These are phyloP conservation scores for Idaea biselata DNA, from an alignment of 2,888 invertebrate genomes.

Conservation along the genomic window DNA sequence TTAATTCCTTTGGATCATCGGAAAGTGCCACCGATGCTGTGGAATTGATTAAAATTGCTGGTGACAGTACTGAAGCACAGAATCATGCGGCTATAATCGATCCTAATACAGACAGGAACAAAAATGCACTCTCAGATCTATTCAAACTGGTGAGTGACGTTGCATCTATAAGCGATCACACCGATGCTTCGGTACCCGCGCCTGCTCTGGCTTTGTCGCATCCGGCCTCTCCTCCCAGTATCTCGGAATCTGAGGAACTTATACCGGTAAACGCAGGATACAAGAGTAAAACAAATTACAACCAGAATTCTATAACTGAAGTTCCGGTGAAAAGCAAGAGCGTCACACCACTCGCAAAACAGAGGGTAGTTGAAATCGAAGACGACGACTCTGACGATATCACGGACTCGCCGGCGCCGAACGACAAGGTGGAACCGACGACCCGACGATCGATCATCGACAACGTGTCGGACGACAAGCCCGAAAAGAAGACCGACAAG, in stretches of 20 bases:
- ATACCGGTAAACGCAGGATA: slow-evolving; percentile 70
- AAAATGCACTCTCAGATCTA: slow-evolving; percentile 62
- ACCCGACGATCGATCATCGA: slow-evolving; percentile 69
- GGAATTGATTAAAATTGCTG: slow-evolving; percentile 61
- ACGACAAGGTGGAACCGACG: slow-evolving; percentile 67
- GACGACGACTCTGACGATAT: slow-evolving; percentile 60
- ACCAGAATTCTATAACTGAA: slow-evolving; percentile 71
- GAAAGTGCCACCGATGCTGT: slow-evolving; percentile 63
- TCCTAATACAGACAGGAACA: slow-evolving; percentile 38
- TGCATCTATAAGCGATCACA: slow-evolving; percentile 67
- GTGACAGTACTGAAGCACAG: slow-evolving; percentile 33
- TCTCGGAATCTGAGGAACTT: slow-evolving; percentile 68
- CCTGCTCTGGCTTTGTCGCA: slow-evolving; percentile 31
- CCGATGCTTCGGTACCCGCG: slow-evolving; percentile 38
- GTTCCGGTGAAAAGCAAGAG: slow-evolving; percentile 60
- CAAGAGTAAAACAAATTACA: slow-evolving; percentile 71
- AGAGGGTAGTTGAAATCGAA: slow-evolving; percentile 64
- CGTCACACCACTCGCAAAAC: slow-evolving; percentile 43
- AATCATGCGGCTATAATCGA: slow-evolving; percentile 59
- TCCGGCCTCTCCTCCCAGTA: slow-evolving; percentile 42
- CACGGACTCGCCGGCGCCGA: slow-evolving; percentile 63
- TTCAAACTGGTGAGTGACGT: slow-evolving; percentile 72
- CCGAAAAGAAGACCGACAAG: slow-evolving; percentile 47
- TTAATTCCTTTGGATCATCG: slow-evolving; percentile 58
- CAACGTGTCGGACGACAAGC: slow-evolving; percentile 57